A percentile compares a stretch with the other conserved stretches of the same genome.
Evolutionary conservation across 2,113 vertebrate species (phyloP).

Genomic region (Nettapus auritus): DNA sequence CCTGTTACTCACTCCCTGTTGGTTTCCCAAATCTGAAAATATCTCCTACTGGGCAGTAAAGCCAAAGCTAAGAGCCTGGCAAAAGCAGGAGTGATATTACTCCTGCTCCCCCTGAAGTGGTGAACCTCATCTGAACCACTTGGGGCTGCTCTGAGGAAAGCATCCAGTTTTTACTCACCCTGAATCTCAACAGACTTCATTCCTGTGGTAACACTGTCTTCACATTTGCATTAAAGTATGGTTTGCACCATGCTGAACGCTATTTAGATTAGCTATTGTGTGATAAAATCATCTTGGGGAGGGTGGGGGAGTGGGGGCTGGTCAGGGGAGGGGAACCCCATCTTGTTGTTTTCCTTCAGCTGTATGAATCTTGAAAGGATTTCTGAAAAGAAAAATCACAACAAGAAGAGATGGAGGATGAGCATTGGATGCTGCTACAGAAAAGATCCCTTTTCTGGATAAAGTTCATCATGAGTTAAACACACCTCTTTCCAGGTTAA

Average conservation of each 20-base stretch:
- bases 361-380: background rate
- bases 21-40: background rate
- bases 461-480: background rate
- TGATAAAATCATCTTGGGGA: background rate
- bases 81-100: background rate
- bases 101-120: background rate
- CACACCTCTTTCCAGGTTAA: background rate
- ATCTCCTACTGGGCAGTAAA: background rate
- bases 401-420: background rate
- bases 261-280: background rate
- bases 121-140: background rate
- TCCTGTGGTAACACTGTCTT: slow-evolving; percentile 15
- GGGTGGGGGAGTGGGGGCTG: fast-evolving
- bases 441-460: background rate
- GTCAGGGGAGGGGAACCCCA: background rate
- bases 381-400: background rate
- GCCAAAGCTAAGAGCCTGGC: background rate
- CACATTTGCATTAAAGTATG: slow-evolving; percentile 10
- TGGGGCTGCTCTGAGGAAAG: background rate
- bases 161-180: background rate
- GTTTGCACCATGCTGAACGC: background rate
- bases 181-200: background rate
- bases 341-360: background rate
- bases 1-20: background rate
- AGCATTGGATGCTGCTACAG: background rate